phyloP scores from a whole-genome alignment of 1,140 invertebrate species.

The Brevipalpus yothersi region DNA sequence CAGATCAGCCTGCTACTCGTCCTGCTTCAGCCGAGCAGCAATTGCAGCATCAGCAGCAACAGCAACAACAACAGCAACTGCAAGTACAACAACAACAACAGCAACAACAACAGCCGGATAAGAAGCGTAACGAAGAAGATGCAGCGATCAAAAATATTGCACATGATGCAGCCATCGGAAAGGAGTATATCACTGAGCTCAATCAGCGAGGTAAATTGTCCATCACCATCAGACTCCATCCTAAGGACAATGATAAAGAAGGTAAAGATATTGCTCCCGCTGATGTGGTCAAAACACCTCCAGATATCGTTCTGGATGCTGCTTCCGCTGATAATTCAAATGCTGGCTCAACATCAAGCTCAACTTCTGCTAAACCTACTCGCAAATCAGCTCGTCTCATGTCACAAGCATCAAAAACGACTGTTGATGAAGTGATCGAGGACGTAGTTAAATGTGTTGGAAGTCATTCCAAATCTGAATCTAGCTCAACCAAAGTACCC shows the following conservation, averaged over 20 bases:
- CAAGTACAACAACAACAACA: neutral
- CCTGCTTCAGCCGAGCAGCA: neutral
- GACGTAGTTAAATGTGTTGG: constrained; percentile 40
- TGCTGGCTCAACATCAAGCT: neutral
- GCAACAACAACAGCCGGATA: neutral
- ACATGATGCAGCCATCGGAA: neutral
- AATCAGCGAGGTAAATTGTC: constrained; percentile 13
- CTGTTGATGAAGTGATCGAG: constrained; percentile 59
- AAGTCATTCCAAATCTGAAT: neutral
- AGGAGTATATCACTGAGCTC: constrained; percentile 13
- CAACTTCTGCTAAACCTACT: constrained; percentile 9
- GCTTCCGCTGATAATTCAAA: neutral
- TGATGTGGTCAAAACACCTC: constrained; percentile 13
- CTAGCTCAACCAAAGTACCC: neutral
- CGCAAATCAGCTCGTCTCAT: constrained; percentile 41
- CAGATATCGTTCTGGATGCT: constrained; percentile 9
- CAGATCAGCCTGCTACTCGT: neutral
- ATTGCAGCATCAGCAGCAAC: neutral
- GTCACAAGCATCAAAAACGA: constrained; percentile 21
- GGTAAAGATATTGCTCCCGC: constrained; percentile 4
- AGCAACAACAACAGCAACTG: neutral
- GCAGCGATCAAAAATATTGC: neutral
- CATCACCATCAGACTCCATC: constrained; percentile 13
- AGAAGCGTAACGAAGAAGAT: neutral
- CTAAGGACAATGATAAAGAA: constrained; percentile 11